Evolutionary conservation across 2,113 vertebrate genomes (phyloP).

Genomic region (Propithecus coquereli): DNA sequence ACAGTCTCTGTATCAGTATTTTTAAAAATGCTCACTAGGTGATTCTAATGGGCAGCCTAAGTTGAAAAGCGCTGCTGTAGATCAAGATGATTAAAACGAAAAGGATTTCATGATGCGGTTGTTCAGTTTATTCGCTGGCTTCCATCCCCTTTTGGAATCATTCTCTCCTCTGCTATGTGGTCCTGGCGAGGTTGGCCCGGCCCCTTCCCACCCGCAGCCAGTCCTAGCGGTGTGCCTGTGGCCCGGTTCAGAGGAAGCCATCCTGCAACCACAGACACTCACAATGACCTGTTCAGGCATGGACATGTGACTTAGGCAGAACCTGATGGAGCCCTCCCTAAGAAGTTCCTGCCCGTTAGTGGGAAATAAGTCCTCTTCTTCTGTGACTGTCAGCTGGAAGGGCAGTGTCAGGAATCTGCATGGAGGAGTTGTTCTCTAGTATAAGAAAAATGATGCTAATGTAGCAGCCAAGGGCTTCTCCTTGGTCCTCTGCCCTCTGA

Average conservation of each 20-base stretch:
- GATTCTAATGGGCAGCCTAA: background rate
- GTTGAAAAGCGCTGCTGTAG: background rate
- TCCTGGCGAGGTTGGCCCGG: background rate
- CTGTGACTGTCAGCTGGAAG: background rate
- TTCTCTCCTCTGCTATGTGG: background rate
- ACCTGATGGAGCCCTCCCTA: background rate
- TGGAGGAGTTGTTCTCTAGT: background rate
- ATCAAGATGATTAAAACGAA: background rate
- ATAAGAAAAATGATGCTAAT: background rate
- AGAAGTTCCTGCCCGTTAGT: background rate
- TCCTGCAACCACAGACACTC: background rate
- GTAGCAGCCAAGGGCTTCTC: too few relatives aligned
- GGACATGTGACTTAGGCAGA: background rate
- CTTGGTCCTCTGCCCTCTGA: too few relatives aligned
- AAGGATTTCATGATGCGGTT: background rate
- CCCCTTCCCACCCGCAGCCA: background rate
- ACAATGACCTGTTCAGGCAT: background rate
- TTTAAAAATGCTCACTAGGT: background rate
- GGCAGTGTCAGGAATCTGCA: background rate
- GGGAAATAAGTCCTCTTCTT: background rate
- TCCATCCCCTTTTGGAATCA: background rate
- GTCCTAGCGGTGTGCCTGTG: background rate
- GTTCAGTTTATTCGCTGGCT: background rate
- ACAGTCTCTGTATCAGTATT: background rate
- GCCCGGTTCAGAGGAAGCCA: background rate